These are phyloP conservation scores for Stenoptilia bipunctidactyla DNA, from an alignment of 2,888 invertebrate species.

Conservation along the genomic window DNA sequence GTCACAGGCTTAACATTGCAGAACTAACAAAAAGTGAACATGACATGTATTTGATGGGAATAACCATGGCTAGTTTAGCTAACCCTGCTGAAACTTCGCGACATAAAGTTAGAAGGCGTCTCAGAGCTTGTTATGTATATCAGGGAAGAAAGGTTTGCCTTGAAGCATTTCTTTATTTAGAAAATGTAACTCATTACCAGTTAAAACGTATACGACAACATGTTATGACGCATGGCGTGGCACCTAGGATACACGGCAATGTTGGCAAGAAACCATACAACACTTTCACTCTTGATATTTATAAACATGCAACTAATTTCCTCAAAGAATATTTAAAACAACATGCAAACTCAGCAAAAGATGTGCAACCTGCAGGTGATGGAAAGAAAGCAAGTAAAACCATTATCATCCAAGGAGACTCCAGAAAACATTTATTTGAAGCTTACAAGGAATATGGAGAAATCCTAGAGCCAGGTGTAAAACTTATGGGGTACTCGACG, in stretches of 20 bases:
- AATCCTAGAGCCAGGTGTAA: conserved; percentile 77
- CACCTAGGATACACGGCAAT: conserved; percentile 83
- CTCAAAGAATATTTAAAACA: conserved; percentile 79
- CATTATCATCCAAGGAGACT: conserved; percentile 64
- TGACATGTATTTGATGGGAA: conserved; percentile 89
- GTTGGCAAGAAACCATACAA: conserved; percentile 86
- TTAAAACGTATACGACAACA: conserved; percentile 83
- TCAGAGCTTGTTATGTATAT: conserved; percentile 82
- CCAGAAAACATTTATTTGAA: conserved; percentile 79
- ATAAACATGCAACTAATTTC: conserved; percentile 83
- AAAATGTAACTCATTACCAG: conserved; percentile 85
- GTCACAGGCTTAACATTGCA: conserved; percentile 82
- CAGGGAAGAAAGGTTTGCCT: conserved; percentile 83
- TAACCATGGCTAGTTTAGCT: conserved; percentile 84
- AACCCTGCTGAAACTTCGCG: conserved; percentile 80
- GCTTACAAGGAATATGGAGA: conserved; percentile 81
- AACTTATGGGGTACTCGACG: conserved; percentile 84
- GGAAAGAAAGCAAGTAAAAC: conserved; percentile 62
- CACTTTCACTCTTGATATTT: conserved; percentile 83
- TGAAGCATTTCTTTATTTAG: conserved; percentile 83
- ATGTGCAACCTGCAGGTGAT: conserved; percentile 54
- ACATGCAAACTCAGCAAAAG: conserved; percentile 71
- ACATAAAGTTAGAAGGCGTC: conserved; percentile 79
- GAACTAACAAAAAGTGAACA: conserved; percentile 85
- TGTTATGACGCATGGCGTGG: conserved; percentile 83